A percentile compares a stretch with the other conserved stretches of the same genome.
Evolutionary conservation across 2,888 invertebrate genomes (phyloP).

Genomic region (Tuberolachnus salignus): DNA sequence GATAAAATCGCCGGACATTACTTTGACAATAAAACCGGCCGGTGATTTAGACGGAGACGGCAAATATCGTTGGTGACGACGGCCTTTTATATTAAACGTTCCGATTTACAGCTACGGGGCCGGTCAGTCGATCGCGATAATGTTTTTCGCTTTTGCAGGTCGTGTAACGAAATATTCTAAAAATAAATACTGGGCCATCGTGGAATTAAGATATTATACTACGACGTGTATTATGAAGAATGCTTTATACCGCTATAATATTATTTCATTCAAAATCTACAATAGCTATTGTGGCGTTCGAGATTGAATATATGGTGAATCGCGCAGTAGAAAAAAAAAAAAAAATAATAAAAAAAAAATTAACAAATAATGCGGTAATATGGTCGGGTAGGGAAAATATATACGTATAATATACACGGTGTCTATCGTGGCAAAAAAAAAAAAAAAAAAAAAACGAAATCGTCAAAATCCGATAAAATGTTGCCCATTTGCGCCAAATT

Average conservation of each 20-base stretch:
- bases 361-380: not conserved
- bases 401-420: not conserved
- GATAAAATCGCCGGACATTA: too few relatives aligned
- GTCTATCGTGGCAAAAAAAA: not conserved
- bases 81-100: too few relatives aligned
- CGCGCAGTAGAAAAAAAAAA: not conserved
- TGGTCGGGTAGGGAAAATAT: not conserved
- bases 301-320: constrained; percentile 7
- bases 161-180: not conserved
- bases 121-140: not conserved
- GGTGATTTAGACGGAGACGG: too few relatives aligned
- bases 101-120: too few relatives aligned
- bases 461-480: too few relatives aligned
- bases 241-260: constrained; percentile 34
- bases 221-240: not conserved
- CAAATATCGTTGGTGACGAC: too few relatives aligned
- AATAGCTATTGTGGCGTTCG: constrained; percentile 18
- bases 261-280: constrained; percentile 28
- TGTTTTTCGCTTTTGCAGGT: not conserved
- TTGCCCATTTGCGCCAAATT: too few relatives aligned
- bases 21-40: too few relatives aligned
- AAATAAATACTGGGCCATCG: constrained; percentile 29
- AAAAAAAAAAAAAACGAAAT: not conserved
- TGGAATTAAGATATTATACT: constrained; percentile 16
- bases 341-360: constrained; percentile 14